Evolutionary conservation across 2,888 invertebrate genomes (phyloP).

Genomic region (Meteorus cinctellus): DNA sequence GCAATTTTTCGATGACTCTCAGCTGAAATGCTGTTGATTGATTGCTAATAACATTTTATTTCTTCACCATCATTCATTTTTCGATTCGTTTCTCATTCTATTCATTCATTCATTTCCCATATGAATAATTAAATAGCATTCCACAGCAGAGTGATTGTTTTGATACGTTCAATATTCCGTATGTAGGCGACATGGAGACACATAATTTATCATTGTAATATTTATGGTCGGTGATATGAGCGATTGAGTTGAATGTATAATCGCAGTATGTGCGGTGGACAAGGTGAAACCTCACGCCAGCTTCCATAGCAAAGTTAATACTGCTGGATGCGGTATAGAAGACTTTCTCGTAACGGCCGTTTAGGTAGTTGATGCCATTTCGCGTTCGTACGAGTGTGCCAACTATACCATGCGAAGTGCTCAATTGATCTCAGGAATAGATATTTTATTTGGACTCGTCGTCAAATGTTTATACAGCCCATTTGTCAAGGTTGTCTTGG

Average conservation of each 20-base stretch:
- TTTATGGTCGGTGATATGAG: constrained; percentile 1
- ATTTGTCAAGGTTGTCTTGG: neutral
- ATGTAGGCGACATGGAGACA: neutral
- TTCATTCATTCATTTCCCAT: neutral
- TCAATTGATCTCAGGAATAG: neutral
- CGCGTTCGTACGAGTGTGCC: constrained; percentile 5
- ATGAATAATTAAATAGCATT: no score
- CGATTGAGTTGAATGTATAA: constrained; percentile 12
- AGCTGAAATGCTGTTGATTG: no score
- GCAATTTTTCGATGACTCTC: no score
- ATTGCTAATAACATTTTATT: no score
- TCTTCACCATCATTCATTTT: no score
- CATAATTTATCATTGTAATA: constrained; percentile 14
- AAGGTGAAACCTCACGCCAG: constrained; percentile 32
- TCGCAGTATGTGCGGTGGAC: neutral
- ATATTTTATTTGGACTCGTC: neutral
- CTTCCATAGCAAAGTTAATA: constrained; percentile 19
- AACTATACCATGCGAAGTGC: neutral
- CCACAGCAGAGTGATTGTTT: no score
- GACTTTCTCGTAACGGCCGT: constrained; percentile 34
- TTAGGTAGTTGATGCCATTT: constrained; percentile 33
- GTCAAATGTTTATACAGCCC: neutral
- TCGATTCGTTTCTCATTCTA: neutral
- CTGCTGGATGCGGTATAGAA: constrained; percentile 6
- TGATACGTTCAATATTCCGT: neutral